Conservation (phyloP, 2,888 invertebrate genomes). For the Lycophotia porphyrea region DNA sequence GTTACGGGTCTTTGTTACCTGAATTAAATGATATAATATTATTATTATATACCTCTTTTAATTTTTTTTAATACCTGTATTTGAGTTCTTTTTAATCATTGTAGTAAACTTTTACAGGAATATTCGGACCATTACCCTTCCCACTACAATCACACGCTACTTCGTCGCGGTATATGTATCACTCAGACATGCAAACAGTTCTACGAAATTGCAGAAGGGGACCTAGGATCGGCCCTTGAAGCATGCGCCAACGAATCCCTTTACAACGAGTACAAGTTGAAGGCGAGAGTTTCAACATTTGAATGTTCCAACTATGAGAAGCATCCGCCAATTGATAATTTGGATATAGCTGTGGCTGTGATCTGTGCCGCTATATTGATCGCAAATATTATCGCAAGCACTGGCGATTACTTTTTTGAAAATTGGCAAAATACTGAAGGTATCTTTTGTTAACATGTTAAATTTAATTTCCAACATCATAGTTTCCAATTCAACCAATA, state of each 20-base stretch:
- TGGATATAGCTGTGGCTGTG: constrained; percentile 43
- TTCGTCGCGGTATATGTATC: constrained; percentile 81
- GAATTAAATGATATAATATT: too few species aligned
- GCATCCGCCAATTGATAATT: constrained; percentile 20
- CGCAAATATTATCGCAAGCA: constrained; percentile 52
- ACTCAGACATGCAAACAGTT: constrained; percentile 76
- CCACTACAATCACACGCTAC: constrained; percentile 82
- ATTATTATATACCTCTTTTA: too few species aligned
- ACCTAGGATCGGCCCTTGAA: constrained; percentile 51
- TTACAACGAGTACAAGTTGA: constrained; percentile 49
- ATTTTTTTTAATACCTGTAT: too few species aligned
- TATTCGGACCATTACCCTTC: constrained; percentile 78
- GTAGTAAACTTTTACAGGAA: constrained; percentile 74
- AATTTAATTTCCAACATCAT: neutral
- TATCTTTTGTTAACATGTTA: constrained; percentile 15
- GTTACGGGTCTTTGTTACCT: too few species aligned
- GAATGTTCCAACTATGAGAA: constrained; percentile 40
- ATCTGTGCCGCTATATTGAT: constrained; percentile 33
- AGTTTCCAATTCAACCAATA: neutral
- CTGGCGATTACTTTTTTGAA: constrained; percentile 34
- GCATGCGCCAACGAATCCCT: constrained; percentile 62
- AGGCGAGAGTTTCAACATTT: constrained; percentile 38
- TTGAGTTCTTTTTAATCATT: neutral
- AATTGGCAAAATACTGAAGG: constrained; percentile 5
- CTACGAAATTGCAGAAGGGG: constrained; percentile 60